These are phyloP conservation scores for Leucoma salicis DNA, from an alignment of 2,888 invertebrate species.

Conservation along the genomic window DNA sequence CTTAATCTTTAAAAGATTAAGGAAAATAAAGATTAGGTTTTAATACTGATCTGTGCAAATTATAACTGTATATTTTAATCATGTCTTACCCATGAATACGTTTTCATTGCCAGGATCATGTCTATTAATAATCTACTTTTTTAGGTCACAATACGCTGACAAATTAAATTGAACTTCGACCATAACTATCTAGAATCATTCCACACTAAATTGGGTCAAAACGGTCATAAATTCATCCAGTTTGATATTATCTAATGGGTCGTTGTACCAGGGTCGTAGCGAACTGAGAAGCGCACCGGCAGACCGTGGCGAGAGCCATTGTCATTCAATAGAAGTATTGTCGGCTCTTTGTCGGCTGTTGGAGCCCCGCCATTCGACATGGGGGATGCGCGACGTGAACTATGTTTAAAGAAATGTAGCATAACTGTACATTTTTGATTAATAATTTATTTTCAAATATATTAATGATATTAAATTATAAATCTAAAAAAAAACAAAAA, in stretches of 20 bases:
- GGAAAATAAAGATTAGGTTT: no score
- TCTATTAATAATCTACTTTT: constrained; percentile 3
- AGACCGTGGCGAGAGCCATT: constrained; percentile 63
- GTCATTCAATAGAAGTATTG: constrained; percentile 73
- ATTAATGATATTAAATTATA: no score
- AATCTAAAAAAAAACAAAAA: no score
- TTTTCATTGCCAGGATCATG: constrained; percentile 9
- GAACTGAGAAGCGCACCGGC: constrained; percentile 49
- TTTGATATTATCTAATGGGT: constrained; percentile 39
- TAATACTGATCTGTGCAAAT: no score
- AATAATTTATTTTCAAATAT: no score
- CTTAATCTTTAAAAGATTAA: no score
- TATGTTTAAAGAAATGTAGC: constrained; percentile 32
- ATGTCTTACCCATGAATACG: no score
- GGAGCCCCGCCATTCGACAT: constrained; percentile 53
- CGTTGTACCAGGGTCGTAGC: constrained; percentile 48
- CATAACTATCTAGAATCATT: constrained; percentile 57
- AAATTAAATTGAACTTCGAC: constrained; percentile 45
- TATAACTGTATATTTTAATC: no score
- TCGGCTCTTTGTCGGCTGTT: constrained; percentile 57
- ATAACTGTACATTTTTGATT: constrained; percentile 7
- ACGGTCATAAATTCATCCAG: constrained; percentile 54
- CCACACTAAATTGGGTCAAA: constrained; percentile 54
- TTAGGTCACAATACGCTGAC: constrained; percentile 6
- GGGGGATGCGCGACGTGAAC: constrained; percentile 44